Evolutionary conservation across 2,113 vertebrate species (phyloP), one percentile per base, ranked within the genome.

Genomic region (Sinocyclocheilus anophthalmus): DNA sequence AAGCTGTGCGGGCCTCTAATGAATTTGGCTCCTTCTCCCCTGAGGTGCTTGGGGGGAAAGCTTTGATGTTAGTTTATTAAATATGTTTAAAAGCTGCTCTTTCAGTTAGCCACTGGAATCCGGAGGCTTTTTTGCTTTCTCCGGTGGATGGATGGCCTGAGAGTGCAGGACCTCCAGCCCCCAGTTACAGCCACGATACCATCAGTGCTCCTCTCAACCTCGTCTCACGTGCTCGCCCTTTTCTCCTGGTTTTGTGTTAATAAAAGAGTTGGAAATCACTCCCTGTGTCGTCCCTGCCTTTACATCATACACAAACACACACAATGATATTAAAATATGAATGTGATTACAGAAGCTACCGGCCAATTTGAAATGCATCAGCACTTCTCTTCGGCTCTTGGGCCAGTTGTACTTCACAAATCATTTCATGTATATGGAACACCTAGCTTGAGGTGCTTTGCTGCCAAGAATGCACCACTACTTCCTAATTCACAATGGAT

Each of bases 191-290:
- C 77, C 76, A 53, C 24, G 24, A 69, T 33, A 67, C 65, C 80
- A 30, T 76, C 39, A 76, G 39, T 10, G 77, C 37, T 63, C 67
- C 22, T 86, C 84, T 84, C 76, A 20, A 72, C 65, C 59, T 79
- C 67, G 11, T 57, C 12, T 26, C 93, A 33, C 85, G n/a, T 76
- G 86, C 85, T 85, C 86, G 84, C 92, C 90, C 75, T 88, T 88
- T 33, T 61, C 81, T 82, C 83, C 24, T 83, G 83, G 79, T 88
- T 93, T 91, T 89, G 78, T 89, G 88, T 85, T 88, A 95, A 96
- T 96, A 96, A 95, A 94, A 93, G 90, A 85, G 50, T 87, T 61
- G 88, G 90, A 94, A 92, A 89, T 90, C 88, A 92, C 90, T 91
- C 91, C 88, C 59, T 85, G 85, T 91, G 90, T 90, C 91, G 79